These are phyloP conservation scores for Chrysemys picta DNA, from an alignment of 2,113 vertebrate genomes.

Conservation along the genomic window DNA sequence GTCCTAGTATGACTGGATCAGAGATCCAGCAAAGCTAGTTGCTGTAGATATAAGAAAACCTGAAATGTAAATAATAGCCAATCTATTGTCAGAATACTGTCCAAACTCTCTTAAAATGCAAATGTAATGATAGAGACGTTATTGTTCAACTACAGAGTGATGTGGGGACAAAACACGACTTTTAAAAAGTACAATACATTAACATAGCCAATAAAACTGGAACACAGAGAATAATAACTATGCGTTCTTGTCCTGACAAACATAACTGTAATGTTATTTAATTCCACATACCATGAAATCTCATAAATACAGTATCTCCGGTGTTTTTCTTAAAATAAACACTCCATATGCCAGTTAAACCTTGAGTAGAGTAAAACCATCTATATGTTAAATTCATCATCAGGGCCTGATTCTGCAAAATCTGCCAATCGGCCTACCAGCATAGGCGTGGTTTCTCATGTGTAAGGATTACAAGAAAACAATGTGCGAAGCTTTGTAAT, in stretches of 20 bases:
- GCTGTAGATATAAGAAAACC: constrained; percentile 70
- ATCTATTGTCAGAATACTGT: constrained; percentile 62
- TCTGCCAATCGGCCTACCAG: constrained; percentile 46
- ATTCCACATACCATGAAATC: not conserved
- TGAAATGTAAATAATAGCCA: constrained; percentile 67
- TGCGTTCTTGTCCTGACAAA: constrained; percentile 38
- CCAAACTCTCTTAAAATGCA: constrained; percentile 73
- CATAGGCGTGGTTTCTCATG: not conserved
- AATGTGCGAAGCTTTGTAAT: not conserved
- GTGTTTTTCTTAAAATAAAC: constrained; percentile 24
- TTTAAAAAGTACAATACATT: constrained; percentile 34
- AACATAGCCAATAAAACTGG: constrained; percentile 27
- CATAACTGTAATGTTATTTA: not conserved
- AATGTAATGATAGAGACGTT: constrained; percentile 67
- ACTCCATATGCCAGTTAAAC: constrained; percentile 4
- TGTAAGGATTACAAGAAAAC: constrained; percentile 10
- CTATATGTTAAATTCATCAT: not conserved
- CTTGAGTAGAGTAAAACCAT: constrained; percentile 55
- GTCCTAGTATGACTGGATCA: constrained; percentile 14
- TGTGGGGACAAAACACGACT: constrained; percentile 54
- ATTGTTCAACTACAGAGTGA: constrained; percentile 51
- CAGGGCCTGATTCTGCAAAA: constrained; percentile 53
- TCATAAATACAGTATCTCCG: constrained; percentile 21
- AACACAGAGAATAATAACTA: constrained; percentile 2
- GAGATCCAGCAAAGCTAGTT: constrained; percentile 66